Evolutionary conservation across 2,797 vertebrate species (phyloP).

Genomic region (Lepus townsendii): DNA sequence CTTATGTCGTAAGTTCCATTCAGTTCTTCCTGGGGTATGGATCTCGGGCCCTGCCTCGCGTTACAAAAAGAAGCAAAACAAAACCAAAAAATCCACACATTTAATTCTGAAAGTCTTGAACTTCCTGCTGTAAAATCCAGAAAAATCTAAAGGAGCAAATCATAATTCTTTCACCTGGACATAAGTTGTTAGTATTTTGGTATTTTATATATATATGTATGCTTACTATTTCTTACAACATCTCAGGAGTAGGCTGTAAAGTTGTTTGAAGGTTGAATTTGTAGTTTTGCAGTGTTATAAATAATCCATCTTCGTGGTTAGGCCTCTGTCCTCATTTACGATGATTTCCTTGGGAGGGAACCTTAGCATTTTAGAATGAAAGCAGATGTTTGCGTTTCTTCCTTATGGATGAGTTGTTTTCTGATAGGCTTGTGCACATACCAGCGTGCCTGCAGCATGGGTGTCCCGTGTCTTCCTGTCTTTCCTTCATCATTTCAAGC

Average conservation of each 20-base stretch:
- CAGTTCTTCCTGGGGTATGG: background rate
- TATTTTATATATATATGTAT: background rate
- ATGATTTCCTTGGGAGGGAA: background rate
- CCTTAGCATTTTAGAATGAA: background rate
- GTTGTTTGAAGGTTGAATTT: background rate
- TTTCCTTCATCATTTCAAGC: background rate
- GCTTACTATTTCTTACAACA: background rate
- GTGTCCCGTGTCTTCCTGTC: background rate
- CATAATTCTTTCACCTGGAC: background rate
- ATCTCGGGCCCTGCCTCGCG: background rate
- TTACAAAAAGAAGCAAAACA: background rate
- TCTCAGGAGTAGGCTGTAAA: background rate
- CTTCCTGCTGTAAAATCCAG: background rate
- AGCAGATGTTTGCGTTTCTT: background rate
- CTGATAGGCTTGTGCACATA: background rate
- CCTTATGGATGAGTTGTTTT: background rate
- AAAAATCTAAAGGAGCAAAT: background rate
- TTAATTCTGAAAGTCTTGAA: background rate
- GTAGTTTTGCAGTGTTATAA: background rate
- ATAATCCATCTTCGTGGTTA: background rate
- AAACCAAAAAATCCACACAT: background rate
- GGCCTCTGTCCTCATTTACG: background rate
- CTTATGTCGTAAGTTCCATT: background rate
- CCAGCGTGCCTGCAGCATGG: background rate
- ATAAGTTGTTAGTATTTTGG: background rate